Evolutionary conservation across 2,888 invertebrate genomes (phyloP).

Genomic region (Dolichopus griseipennis): DNA sequence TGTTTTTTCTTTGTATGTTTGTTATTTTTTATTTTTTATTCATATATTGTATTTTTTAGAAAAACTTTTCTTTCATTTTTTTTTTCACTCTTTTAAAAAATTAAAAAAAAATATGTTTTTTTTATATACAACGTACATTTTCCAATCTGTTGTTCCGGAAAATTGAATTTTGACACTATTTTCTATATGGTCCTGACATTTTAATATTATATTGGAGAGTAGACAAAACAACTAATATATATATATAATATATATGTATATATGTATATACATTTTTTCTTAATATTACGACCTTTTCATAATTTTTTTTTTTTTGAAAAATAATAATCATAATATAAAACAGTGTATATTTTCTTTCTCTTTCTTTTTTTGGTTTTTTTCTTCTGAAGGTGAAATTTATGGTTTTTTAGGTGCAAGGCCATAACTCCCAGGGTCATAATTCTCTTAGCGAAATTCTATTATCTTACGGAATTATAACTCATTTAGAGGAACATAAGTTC

Average conservation of each 20-base stretch:
- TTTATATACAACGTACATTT: background rate
- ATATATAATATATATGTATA: too few species aligned
- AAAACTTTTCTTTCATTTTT: background rate
- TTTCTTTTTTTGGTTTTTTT: background rate
- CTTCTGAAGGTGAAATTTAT: too few species aligned
- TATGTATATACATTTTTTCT: too few species aligned
- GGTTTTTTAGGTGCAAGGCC: too few species aligned
- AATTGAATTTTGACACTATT: conserved; percentile 12
- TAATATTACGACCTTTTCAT: background rate
- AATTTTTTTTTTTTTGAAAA: background rate
- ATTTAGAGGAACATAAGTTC: too few species aligned
- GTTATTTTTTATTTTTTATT: too few species aligned
- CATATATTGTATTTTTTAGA: background rate
- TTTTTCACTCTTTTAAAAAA: background rate
- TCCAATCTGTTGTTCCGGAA: conserved; percentile 11
- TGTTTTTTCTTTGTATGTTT: conserved; percentile 13
- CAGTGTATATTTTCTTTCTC: background rate
- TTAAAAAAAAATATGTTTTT: too few species aligned
- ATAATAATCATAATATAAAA: too few species aligned
- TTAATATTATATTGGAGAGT: background rate
- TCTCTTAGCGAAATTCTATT: too few species aligned
- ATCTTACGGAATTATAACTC: too few species aligned
- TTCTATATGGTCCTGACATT: conserved; percentile 5
- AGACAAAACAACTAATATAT: background rate
- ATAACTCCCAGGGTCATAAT: too few species aligned